Evolutionary conservation across 2,888 invertebrate species (phyloP).

Genomic region (Chrysodeixis includens): DNA sequence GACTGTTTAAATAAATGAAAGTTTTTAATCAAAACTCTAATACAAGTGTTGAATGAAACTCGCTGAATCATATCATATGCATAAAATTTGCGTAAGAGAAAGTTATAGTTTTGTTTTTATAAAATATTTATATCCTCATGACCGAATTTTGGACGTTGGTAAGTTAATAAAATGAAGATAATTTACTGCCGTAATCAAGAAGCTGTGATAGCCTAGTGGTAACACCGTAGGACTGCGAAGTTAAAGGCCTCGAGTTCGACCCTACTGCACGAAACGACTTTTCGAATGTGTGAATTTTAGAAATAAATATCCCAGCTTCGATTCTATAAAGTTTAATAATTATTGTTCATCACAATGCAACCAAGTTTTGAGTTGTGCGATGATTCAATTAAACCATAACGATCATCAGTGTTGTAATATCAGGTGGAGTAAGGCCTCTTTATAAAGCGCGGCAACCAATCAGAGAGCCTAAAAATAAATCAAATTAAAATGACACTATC

Average conservation of each 20-base stretch:
- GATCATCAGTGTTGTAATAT: too few species aligned
- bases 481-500: conserved; percentile 37
- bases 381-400: too few species aligned
- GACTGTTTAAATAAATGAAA: background rate
- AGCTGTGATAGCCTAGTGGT: too few species aligned
- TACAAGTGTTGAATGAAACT: background rate
- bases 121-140: background rate
- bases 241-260: too few species aligned
- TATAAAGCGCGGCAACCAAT: background rate
- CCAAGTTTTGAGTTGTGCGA: too few species aligned
- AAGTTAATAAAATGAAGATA: background rate
- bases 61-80: background rate
- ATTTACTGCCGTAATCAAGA: too few species aligned
- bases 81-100: background rate
- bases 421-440: background rate
- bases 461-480: conserved; percentile 15
- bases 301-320: too few species aligned
- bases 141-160: background rate
- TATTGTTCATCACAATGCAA: too few species aligned
- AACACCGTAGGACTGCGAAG: too few species aligned
- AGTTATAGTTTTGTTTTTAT: background rate
- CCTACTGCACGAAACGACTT: too few species aligned
- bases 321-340: too few species aligned
- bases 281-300: too few species aligned
- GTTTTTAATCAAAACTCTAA: conserved; percentile 1